phyloP scores from a whole-genome alignment of 2,113 vertebrate species.

The Chlorocebus sabaeus region DNA sequence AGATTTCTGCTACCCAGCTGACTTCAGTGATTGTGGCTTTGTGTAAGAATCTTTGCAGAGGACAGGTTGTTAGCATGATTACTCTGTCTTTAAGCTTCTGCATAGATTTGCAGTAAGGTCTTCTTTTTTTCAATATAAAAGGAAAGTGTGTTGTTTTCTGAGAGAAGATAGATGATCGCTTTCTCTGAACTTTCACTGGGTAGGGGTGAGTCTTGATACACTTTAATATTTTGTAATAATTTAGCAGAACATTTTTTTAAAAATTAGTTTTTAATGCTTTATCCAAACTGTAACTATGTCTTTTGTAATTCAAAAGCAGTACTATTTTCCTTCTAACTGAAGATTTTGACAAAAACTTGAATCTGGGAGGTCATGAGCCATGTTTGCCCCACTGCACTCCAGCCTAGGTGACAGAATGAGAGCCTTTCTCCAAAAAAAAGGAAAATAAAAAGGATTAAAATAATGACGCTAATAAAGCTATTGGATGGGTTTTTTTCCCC shows the following conservation, averaged over 20 bases:
- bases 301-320: not conserved
- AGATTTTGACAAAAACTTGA: not conserved
- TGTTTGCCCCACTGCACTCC: too few species aligned
- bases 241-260: not conserved
- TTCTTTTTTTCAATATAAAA: not conserved
- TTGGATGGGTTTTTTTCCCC: not conserved
- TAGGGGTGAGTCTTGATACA: not conserved
- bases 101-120: not conserved
- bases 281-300: not conserved
- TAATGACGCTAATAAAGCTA: not conserved
- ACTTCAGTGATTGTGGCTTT: not conserved
- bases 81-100: not conserved
- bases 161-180: not conserved
- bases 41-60: not conserved
- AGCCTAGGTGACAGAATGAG: too few species aligned
- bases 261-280: not conserved
- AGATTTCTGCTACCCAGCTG: not conserved
- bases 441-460: too few species aligned
- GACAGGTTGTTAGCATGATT: not conserved
- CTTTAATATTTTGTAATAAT: not conserved
- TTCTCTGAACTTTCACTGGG: not conserved
- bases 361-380: too few species aligned
- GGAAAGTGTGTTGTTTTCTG: not conserved
- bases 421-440: too few species aligned
- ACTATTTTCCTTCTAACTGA: not conserved